These are phyloP conservation scores for Zaprionus bogoriensis DNA, from an alignment of 2,888 invertebrate species.

Conservation along the genomic window DNA sequence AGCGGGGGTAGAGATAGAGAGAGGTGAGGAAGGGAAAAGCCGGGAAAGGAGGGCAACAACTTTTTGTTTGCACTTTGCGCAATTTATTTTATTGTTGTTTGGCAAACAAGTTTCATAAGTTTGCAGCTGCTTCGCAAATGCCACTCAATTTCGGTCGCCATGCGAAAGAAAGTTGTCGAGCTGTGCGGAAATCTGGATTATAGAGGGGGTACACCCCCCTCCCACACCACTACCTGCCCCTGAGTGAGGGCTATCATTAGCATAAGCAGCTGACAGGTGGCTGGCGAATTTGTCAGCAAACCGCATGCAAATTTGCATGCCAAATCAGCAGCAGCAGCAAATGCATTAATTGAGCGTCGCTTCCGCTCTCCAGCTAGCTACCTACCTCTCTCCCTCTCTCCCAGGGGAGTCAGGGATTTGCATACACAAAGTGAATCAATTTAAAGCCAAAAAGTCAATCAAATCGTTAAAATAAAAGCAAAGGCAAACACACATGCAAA, in stretches of 20 bases:
- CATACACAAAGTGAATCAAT: slow-evolving; percentile 58
- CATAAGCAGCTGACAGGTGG: slow-evolving; percentile 47
- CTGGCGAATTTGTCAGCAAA: slow-evolving; percentile 22
- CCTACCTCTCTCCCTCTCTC: slow-evolving; percentile 3
- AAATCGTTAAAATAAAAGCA: slow-evolving; percentile 57
- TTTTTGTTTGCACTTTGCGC: slow-evolving; percentile 65
- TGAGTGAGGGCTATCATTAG: slow-evolving; percentile 18
- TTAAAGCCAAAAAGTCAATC: slow-evolving; percentile 74
- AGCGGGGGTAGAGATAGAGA: too few species aligned
- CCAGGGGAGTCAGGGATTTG: slow-evolving; percentile 33
- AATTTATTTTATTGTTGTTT: slow-evolving; percentile 78
- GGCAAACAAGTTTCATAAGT: slow-evolving; percentile 75
- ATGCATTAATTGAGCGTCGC: slow-evolving; percentile 38
- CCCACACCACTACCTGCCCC: too few species aligned
- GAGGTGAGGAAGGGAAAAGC: too few species aligned
- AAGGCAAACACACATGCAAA: slow-evolving; percentile 18
- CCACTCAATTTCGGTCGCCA: slow-evolving; percentile 69
- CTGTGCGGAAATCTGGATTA: slow-evolving; percentile 62
- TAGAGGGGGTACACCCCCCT: too few species aligned
- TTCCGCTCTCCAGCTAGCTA: not conserved
- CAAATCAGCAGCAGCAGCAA: slow-evolving; percentile 19
- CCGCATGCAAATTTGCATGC: slow-evolving; percentile 14
- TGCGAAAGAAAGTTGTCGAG: slow-evolving; percentile 60
- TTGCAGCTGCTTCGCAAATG: slow-evolving; percentile 66
- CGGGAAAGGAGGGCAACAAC: slow-evolving; percentile 6